Evolutionary conservation across 1,140 invertebrate genomes (phyloP).

Genomic region (Gonatopus flavifemur): DNA sequence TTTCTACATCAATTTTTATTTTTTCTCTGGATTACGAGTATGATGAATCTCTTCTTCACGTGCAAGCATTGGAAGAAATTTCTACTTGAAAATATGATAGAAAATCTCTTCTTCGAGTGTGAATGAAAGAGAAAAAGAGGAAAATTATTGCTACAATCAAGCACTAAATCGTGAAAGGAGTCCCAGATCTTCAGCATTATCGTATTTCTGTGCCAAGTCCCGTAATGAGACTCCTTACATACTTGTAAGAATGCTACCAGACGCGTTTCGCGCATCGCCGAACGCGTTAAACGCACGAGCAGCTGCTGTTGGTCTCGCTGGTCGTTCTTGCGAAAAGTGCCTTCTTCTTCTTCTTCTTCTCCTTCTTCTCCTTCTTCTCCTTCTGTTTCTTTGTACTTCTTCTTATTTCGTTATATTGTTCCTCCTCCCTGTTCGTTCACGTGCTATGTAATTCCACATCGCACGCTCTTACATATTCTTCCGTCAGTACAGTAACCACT

Average conservation of each 20-base stretch:
- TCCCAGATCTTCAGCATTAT: slow-evolving; percentile 2
- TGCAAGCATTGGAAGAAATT: no score
- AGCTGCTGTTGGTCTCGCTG: slow-evolving; percentile 35
- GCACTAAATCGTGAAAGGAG: no score
- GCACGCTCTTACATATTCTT: no score
- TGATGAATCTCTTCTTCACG: no score
- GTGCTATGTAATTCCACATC: no score
- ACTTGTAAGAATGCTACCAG: slow-evolving; percentile 45
- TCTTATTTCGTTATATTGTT: slow-evolving; percentile 16
- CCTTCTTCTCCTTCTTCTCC: slow-evolving; percentile 22
- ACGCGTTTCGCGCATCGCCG: slow-evolving; percentile 48
- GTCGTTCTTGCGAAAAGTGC: slow-evolving; percentile 19
- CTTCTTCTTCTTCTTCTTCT: slow-evolving; percentile 4
- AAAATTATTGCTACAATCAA: no score
- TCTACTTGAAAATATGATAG: no score
- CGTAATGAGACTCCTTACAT: slow-evolving; percentile 37
- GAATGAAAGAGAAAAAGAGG: no score
- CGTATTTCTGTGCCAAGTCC: slow-evolving; percentile 1
- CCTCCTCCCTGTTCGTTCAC: not conserved
- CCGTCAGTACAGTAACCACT: no score
- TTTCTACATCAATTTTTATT: no score
- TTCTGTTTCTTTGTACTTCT: slow-evolving; percentile 6
- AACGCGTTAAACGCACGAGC: slow-evolving; percentile 44
- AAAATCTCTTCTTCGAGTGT: no score
- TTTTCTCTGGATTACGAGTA: no score